A percentile compares a stretch with the other conserved stretches of the same genome.
Conservation (phyloP, 2,113 vertebrate species). For the Raja brachyura region DNA sequence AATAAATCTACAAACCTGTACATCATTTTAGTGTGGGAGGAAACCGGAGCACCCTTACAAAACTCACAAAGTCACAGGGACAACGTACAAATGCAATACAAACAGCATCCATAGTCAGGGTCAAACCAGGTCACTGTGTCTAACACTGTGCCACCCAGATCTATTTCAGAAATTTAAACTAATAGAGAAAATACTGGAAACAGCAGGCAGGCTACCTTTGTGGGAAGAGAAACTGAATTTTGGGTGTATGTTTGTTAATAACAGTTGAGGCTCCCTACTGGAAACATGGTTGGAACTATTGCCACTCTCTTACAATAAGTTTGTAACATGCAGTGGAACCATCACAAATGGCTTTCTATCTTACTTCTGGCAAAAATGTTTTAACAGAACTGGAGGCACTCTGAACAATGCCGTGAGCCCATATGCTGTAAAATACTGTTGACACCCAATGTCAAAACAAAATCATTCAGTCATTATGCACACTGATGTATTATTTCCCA, state of each 20-base stretch:
- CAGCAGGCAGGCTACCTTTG: too few relatives aligned
- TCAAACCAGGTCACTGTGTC: too few relatives aligned
- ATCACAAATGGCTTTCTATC: not conserved
- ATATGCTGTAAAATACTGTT: not conserved
- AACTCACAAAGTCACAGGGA: too few relatives aligned
- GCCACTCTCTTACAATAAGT: not conserved
- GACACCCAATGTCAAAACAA: not conserved
- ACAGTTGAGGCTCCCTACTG: not conserved
- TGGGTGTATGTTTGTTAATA: not conserved
- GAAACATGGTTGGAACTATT: not conserved
- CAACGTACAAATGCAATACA: too few relatives aligned
- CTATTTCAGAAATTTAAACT: not conserved
- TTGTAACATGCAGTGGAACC: not conserved
- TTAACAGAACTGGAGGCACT: not conserved
- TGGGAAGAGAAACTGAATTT: too few relatives aligned
- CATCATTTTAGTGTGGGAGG: too few relatives aligned
- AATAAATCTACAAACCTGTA: too few relatives aligned
- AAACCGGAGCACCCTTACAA: too few relatives aligned
- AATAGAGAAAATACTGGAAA: too few relatives aligned
- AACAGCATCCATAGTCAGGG: too few relatives aligned
- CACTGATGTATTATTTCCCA: conserved; percentile 16
- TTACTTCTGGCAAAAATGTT: not conserved
- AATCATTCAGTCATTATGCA: not conserved
- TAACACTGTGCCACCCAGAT: not conserved
- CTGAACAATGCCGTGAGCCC: not conserved